Base-by-base conservation (phyloP, 2,113 vertebrate genomes). In the Prunella himalayana region DNA sequence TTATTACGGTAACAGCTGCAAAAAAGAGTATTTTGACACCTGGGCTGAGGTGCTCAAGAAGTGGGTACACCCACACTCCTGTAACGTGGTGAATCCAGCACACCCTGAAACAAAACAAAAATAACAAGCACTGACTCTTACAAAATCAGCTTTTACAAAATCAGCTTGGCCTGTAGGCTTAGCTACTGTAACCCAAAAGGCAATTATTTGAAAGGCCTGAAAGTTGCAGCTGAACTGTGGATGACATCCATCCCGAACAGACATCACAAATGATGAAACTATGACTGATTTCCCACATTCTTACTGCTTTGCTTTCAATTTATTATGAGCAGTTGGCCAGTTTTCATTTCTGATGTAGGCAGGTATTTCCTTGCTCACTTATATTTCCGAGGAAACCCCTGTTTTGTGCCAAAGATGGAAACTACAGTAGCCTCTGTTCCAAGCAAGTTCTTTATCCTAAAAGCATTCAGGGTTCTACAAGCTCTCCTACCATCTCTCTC, bases 1-100 rank as follows among this genome's bases (percentile, higher is more conserved):
- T 98, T 77, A 99, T 89, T 60, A 95, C 13, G 0, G 97, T 98
- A 79, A 98, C 98, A 11, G 81, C 97, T 54, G 97, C 96, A 95
- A 99, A 99, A 97, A 99, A 99, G 86, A 98, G 17, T 86, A 98
- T 96, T 92, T 98, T 99, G 93, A 98, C 98, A 84, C 98, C 93
- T 6, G 98, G 97, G 63, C 98, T 95, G 75, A 99, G 98, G 94
- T 98, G 98, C 88, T 99, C 99, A 97, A 99, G 98, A 92, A 99
- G 98, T 0, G 99, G 99, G 96, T 99, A 99, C 45, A 99, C 99
- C 99, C 99, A 99, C 86, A 99, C 98, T 31, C 99, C 99, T 1
- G 99, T 99, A 94, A 99, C 98, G 2, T 99, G 99, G 95, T 99
- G 99, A 94, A 99, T 98, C 99, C 99, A 99, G 88, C 98, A 99